Base-by-base conservation (phyloP, 2,888 invertebrate species). In the Chelonus formosanus region DNA sequence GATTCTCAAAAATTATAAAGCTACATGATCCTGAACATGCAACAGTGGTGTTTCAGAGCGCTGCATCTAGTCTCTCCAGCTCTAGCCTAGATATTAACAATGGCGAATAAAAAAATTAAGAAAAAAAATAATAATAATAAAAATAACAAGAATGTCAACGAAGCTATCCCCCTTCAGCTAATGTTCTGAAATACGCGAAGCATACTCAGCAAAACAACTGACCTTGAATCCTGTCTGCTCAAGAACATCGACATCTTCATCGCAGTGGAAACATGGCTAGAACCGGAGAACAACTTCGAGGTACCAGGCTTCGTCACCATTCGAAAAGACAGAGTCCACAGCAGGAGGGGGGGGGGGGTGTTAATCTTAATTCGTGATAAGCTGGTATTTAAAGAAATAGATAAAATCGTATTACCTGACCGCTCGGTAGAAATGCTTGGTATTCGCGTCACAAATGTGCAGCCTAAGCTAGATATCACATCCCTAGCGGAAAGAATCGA, bases 261-360 rank as follows among this genome's bases (percentile, higher is more conserved):
- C 20, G 48, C 58, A 43, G 64, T 58, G n/a, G 50, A 64, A 36
- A 35, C 57, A 20, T 64, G 64, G 64, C 58, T 64, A 6, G 7
- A n/a, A 40, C 32, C 35, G 48, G 43, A 20, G n/a, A 36, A 56
- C 10, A 43, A 10, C 8, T 8, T 52, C 3, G 8, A 60, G 4
- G 34, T 65, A 3, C 34, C 60, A 8, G 65, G 65, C n/a, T 60
- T 60, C 50, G 7, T 44, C 10, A 34, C 55, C 7, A 60, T 32
- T 54, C 50, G 65, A 44, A n/a, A 35, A 53, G 65, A 65, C 43
- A 59, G 60, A 56, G 36, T 7, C 3, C 36, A 40, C 6, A n/a
- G 31, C n/a, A 52, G 59, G n/a, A n/a, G n/a, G 31, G 47, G 52
- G 4, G 59, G 59, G n/a, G 60, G 65, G 3, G 54, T 54, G 10